Evolutionary conservation across 1,140 invertebrate genomes (phyloP).

Genomic region (Sycophila sp.): DNA sequence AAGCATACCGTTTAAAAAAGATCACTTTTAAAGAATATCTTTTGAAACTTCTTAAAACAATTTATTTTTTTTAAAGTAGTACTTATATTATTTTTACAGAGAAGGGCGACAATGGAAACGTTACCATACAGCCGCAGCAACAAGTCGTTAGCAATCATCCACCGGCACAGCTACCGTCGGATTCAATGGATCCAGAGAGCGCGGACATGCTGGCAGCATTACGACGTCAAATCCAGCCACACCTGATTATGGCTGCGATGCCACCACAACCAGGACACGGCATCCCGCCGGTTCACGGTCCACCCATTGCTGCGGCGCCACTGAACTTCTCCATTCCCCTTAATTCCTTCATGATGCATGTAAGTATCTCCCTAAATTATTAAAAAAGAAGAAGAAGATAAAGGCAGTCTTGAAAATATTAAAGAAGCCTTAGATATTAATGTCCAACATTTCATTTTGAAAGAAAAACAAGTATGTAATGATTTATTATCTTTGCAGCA

Average conservation of each 20-base stretch:
- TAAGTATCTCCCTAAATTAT: no score
- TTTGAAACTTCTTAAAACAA: no score
- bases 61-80: no score
- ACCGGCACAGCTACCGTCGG: constrained; percentile 39
- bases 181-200: constrained; percentile 63
- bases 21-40: no score
- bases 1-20: no score
- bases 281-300: constrained; percentile 29
- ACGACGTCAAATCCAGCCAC: constrained; percentile 72
- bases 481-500: constrained; percentile 45
- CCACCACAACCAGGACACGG: background rate
- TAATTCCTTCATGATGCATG: constrained; percentile 61
- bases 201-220: constrained; percentile 74
- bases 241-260: constrained; percentile 70
- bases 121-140: constrained; percentile 24
- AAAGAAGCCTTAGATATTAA: no score
- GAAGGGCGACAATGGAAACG: no score
- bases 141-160: constrained; percentile 15
- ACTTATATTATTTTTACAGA: no score
- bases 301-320: constrained; percentile 50
- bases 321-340: constrained; percentile 59
- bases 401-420: no score
- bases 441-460: no score
- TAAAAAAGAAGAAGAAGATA: no score
- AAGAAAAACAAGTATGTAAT: background rate